Percentiles rank a stretch among this genome's conserved stretches.
Conservation (phyloP, 2,113 vertebrate species). For the Ahaetulla prasina region DNA sequence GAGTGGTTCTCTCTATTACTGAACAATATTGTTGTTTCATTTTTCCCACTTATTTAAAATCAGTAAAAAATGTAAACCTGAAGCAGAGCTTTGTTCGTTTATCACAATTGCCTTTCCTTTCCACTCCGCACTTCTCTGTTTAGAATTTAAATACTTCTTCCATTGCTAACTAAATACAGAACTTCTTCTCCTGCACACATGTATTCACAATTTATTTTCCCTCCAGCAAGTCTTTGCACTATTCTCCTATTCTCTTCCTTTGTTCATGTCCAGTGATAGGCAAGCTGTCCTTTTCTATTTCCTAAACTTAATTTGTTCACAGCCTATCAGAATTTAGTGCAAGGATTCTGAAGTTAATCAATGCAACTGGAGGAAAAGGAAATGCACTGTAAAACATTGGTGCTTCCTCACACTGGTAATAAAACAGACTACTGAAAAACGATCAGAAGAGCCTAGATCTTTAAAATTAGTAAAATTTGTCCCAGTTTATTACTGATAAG, state of each 20-base stretch:
- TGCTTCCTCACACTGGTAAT: neutral
- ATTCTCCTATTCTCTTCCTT: neutral
- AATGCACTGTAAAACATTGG: neutral
- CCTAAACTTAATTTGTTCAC: neutral
- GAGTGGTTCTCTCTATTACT: neutral
- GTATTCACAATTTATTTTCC: neutral
- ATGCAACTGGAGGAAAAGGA: neutral
- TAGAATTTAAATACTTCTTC: neutral
- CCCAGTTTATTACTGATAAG: neutral
- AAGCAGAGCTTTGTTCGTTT: neutral
- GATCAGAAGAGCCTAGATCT: neutral
- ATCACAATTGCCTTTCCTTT: too few species aligned
- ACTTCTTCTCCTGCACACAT: neutral
- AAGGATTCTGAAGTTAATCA: neutral
- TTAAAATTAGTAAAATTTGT: neutral
- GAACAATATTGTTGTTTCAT: neutral
- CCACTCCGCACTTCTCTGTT: neutral
- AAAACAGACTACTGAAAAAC: neutral
- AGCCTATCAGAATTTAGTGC: neutral
- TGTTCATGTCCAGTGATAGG: neutral
- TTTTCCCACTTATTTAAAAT: neutral
- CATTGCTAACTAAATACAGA: neutral
- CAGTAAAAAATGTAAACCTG: neutral
- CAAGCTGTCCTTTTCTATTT: neutral
- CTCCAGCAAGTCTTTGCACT: neutral